These are phyloP conservation scores for Odobenus rosmarus DNA, from an alignment of 2,113 vertebrate species.

Conservation along the genomic window DNA sequence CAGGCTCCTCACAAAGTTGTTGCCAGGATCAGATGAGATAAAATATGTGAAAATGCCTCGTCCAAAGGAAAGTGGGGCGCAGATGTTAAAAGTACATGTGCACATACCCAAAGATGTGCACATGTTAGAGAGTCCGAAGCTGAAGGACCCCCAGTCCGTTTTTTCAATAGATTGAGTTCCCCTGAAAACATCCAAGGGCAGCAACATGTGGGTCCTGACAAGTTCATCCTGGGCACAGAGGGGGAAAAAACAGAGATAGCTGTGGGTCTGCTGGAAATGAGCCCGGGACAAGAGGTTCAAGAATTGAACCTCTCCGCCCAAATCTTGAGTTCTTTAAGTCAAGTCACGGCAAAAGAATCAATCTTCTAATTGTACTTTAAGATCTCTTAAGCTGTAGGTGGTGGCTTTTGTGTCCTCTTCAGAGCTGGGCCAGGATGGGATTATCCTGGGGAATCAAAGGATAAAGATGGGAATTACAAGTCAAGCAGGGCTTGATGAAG, in stretches of 20 bases:
- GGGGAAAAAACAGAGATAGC: background rate
- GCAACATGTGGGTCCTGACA: background rate
- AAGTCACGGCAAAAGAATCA: background rate
- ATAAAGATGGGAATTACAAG: background rate
- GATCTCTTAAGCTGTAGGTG: conserved; percentile 20
- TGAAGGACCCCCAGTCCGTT: background rate
- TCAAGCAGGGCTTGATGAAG: background rate
- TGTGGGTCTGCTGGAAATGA: background rate
- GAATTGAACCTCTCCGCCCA: background rate
- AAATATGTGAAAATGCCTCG: background rate
- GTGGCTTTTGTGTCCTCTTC: background rate
- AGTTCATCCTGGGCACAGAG: background rate
- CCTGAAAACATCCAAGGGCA: background rate
- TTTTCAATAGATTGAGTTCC: background rate
- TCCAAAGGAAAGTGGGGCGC: background rate
- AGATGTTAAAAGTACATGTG: background rate
- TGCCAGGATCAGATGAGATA: background rate
- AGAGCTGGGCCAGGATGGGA: background rate
- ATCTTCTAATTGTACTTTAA: background rate
- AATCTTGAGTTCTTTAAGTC: conserved; percentile 2
- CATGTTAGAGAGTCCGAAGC: background rate
- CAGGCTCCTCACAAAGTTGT: background rate
- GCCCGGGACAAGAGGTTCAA: background rate
- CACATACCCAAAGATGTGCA: background rate
- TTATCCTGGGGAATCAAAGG: conserved; percentile 4